Percentiles rank a stretch among this genome's conserved stretches.
These are phyloP conservation scores for Colostygia pectinataria DNA, from an alignment of 2,888 invertebrate species.

Conservation along the genomic window DNA sequence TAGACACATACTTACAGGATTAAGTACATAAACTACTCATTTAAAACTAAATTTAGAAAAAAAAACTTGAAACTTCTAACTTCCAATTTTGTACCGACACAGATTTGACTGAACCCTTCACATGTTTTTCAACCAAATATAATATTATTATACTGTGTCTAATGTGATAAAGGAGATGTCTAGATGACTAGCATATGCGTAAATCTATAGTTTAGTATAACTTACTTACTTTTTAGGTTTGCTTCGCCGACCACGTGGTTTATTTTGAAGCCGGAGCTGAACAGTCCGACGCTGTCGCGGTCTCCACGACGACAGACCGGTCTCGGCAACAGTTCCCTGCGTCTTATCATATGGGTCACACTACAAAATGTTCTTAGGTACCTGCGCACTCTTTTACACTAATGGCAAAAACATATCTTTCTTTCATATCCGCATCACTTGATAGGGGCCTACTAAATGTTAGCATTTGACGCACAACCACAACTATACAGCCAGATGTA, in stretches of 20 bases:
- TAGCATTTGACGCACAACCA: conserved; percentile 19
- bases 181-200: conserved; percentile 20
- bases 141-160: no score
- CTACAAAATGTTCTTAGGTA: conserved; percentile 40
- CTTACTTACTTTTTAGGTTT: conserved; percentile 66
- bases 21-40: background rate
- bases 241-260: conserved; percentile 71
- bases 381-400: conserved; percentile 40
- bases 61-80: background rate
- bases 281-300: conserved; percentile 66
- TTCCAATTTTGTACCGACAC: no score
- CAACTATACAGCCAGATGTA: conserved; percentile 9
- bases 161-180: background rate
- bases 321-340: conserved; percentile 20
- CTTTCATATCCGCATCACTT: conserved; percentile 38
- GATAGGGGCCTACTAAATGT: conserved; percentile 31
- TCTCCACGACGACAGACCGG: conserved; percentile 70
- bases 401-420: conserved; percentile 24
- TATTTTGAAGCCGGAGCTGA: conserved; percentile 40
- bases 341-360: conserved; percentile 49
- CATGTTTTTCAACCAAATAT: conserved; percentile 1
- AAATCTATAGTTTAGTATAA: conserved; percentile 22
- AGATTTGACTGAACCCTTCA: background rate
- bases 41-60: background rate
- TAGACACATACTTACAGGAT: no score